phyloP scores from a whole-genome alignment of 2,888 invertebrate genomes.

The Tuberolachnus salignus region DNA sequence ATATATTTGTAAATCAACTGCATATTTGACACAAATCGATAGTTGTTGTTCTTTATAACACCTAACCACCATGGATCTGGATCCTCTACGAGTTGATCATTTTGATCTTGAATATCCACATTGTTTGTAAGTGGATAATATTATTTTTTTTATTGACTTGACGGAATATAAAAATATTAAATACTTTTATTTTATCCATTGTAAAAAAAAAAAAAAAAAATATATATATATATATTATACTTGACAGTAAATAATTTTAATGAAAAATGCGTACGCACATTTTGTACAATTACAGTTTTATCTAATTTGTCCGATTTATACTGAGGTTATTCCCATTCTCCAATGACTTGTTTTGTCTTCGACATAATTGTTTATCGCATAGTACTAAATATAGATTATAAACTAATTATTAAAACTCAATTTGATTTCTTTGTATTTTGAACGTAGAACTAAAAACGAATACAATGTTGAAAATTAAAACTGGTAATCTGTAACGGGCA shows the following conservation, averaged over 20 bases:
- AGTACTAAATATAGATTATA: conserved; percentile 4
- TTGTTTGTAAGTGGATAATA: conserved; percentile 6
- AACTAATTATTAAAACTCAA: not conserved
- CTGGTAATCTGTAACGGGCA: too few relatives aligned
- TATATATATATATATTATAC: too few relatives aligned
- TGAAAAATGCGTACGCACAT: not conserved
- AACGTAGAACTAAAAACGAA: conserved; percentile 10
- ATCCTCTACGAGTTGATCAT: too few relatives aligned
- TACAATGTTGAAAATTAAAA: not conserved
- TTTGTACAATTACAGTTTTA: not conserved
- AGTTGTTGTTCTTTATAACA: too few relatives aligned
- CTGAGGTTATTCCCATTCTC: not conserved
- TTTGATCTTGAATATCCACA: conserved; percentile 4
- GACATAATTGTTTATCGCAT: not conserved
- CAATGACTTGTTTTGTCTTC: too few relatives aligned
- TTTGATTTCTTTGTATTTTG: not conserved
- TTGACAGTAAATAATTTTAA: conserved; percentile 10
- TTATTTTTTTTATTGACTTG: not conserved
- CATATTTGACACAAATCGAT: not conserved
- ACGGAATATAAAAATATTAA: conserved; percentile 5
- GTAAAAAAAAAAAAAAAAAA: conserved; percentile 19
- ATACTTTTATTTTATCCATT: conserved; percentile 16
- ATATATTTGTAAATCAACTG: not conserved
- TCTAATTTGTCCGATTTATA: not conserved
- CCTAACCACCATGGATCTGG: too few relatives aligned